A percentile compares a stretch with the other conserved stretches of the same genome.
These are phyloP conservation scores for Horisme vitalbata DNA, from an alignment of 2,888 invertebrate species.

Conservation along the genomic window DNA sequence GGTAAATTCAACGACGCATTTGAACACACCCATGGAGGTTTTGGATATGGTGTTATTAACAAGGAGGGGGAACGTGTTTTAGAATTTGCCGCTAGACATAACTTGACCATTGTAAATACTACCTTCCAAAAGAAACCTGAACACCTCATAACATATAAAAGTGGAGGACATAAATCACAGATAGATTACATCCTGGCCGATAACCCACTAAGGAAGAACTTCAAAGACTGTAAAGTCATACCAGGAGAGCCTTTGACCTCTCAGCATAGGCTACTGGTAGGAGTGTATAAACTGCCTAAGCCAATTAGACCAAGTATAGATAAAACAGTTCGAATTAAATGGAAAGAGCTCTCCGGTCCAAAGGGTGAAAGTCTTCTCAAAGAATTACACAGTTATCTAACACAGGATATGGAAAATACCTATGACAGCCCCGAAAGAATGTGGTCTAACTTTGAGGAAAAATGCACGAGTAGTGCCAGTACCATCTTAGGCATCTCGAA, in stretches of 20 bases:
- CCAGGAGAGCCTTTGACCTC: background rate
- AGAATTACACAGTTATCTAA: too few relatives aligned
- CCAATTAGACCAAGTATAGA: background rate
- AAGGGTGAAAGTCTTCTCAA: background rate
- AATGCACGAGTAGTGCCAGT: background rate
- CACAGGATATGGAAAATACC: too few relatives aligned
- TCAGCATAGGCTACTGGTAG: background rate
- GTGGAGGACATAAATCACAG: background rate
- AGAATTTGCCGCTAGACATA: background rate
- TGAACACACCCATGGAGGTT: background rate
- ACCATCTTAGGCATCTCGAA: background rate
- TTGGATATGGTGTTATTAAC: background rate
- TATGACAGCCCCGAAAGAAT: too few relatives aligned
- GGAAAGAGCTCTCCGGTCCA: background rate
- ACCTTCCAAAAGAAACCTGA: background rate
- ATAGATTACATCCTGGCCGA: background rate
- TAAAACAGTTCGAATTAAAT: too few relatives aligned
- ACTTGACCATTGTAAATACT: background rate
- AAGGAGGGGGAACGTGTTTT: background rate
- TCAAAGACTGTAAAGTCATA: too few relatives aligned
- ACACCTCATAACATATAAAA: background rate
- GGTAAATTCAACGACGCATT: background rate
- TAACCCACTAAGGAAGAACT: background rate
- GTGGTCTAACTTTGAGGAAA: background rate
- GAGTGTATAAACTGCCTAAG: background rate